Conservation (phyloP, 2,888 invertebrate genomes). For the Caenorhabditis sp. region DNA sequence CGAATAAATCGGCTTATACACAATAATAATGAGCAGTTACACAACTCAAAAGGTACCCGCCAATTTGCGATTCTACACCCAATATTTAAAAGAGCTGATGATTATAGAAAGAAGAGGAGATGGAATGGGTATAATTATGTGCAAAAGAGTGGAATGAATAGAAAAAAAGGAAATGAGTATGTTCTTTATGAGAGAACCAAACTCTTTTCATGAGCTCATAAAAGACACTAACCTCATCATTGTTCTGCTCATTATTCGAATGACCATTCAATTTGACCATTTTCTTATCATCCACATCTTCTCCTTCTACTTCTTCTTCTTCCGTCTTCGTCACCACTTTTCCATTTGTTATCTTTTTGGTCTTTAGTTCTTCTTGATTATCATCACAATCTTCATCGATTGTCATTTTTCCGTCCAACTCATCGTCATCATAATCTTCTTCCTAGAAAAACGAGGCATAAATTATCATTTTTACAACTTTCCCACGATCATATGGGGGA, state of each 20-base stretch:
- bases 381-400: constrained; percentile 29
- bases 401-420: constrained; percentile 22
- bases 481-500: not conserved
- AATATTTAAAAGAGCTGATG: no score
- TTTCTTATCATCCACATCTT: not conserved
- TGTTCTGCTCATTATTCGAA: not conserved
- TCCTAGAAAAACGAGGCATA: not conserved
- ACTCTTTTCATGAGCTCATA: no score
- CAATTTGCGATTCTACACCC: no score
- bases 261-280: not conserved
- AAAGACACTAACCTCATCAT: not conserved
- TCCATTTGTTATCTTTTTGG: constrained; percentile 4
- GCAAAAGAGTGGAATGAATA: no score
- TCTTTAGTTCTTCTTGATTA: constrained; percentile 18
- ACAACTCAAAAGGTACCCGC: no score
- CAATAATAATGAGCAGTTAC: no score
- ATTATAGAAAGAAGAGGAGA: no score
- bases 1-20: no score
- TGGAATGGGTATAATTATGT: no score
- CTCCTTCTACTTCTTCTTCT: not conserved
- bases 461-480: not conserved
- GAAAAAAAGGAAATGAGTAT: no score
- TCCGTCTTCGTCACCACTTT: not conserved
- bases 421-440: constrained; percentile 24
- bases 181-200: no score